Conservation (phyloP, 2,113 vertebrate genomes). For the Atherinomorus stipes region DNA sequence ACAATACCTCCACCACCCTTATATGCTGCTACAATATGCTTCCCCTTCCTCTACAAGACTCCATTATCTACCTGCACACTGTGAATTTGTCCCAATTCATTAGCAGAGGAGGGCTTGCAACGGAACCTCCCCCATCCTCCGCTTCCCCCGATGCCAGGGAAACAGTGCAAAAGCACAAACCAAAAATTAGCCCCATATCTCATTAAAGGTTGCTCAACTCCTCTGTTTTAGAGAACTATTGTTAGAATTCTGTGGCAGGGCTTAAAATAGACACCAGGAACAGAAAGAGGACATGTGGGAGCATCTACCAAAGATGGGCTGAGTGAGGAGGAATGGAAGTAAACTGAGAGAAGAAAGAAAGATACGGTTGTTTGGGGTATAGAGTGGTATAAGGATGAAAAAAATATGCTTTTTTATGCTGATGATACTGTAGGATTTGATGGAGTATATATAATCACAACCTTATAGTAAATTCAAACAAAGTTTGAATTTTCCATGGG, state of each 20-base stretch:
- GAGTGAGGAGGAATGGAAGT: conserved; percentile 17
- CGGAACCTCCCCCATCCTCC: conserved; percentile 38
- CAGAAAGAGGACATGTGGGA: conserved; percentile 31
- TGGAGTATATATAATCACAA: conserved; percentile 76
- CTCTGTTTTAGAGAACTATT: conserved; percentile 79
- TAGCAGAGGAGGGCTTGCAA: conserved; percentile 76
- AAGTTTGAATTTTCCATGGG: conserved; percentile 43
- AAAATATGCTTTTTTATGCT: no score
- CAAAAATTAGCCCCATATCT: conserved; percentile 90
- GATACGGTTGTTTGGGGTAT: neutral
- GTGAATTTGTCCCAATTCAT: conserved; percentile 78
- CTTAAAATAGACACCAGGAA: conserved; percentile 72
- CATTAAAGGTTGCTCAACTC: conserved; percentile 87
- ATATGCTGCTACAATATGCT: neutral
- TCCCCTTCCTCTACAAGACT: conserved; percentile 18
- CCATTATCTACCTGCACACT: conserved; percentile 42
- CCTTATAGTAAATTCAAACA: conserved; percentile 76
- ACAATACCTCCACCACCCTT: neutral
- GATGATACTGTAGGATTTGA: conserved; percentile 62
- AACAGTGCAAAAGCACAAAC: conserved; percentile 78
- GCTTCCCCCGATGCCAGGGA: conserved; percentile 72
- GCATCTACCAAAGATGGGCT: conserved; percentile 24
- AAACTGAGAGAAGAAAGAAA: conserved; percentile 10
- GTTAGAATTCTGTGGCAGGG: conserved; percentile 63
- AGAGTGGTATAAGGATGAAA: neutral